These are phyloP conservation scores for Escarpia spicata DNA, from an alignment of 2,888 invertebrate genomes.

Conservation along the genomic window DNA sequence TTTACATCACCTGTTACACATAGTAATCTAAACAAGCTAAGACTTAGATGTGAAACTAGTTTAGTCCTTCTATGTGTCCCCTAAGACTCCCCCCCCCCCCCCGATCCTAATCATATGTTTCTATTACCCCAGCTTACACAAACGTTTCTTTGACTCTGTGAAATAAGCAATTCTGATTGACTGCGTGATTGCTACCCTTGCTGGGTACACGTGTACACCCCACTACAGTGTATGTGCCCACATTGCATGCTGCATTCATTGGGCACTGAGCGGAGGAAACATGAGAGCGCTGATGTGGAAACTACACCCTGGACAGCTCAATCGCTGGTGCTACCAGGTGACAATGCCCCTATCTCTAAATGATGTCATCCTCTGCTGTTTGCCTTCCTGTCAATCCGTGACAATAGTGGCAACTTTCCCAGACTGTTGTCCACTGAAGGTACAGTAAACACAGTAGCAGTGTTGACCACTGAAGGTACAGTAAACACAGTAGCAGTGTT, in stretches of 20 bases:
- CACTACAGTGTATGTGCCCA: not conserved
- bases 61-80: not conserved
- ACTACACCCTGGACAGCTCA: not conserved
- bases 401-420: not conserved
- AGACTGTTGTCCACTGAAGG: not conserved
- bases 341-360: not conserved
- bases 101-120: not conserved
- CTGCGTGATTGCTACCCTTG: not conserved
- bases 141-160: not conserved
- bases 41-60: not conserved
- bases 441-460: not conserved
- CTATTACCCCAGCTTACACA: not conserved
- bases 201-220: not conserved
- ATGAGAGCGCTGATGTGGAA: conserved; percentile 6
- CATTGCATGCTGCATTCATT: not conserved
- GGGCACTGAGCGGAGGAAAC: not conserved
- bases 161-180: not conserved
- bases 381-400: not conserved
- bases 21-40: not conserved
- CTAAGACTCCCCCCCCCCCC: not conserved
- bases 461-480: not conserved
- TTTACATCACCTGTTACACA: not conserved
- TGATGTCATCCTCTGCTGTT: not conserved
- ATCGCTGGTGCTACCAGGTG: not conserved
- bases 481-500: not conserved